Evolutionary conservation across 1,140 invertebrate species (phyloP).

Genomic region (Dendrolimus kikuchii): DNA sequence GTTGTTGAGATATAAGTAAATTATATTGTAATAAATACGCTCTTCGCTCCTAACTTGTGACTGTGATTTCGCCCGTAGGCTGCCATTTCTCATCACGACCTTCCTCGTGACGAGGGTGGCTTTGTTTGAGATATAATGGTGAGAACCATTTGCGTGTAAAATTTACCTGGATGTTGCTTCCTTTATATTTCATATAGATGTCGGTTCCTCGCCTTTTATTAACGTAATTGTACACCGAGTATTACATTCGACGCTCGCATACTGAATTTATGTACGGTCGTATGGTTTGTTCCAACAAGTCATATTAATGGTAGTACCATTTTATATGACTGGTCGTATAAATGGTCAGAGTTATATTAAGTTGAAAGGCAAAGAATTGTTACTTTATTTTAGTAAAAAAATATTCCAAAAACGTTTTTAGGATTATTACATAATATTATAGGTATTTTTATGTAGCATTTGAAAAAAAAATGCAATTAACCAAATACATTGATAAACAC

Average conservation of each 20-base stretch:
- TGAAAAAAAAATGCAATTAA: neutral
- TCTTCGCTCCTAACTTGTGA: slow-evolving; percentile 1
- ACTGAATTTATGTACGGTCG: too few species aligned
- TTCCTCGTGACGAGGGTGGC: slow-evolving; percentile 39
- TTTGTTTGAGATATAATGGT: slow-evolving; percentile 42
- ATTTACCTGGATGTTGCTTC: slow-evolving; percentile 21
- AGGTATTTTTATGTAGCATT: neutral
- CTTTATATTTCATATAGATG: slow-evolving; percentile 4
- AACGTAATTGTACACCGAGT: neutral
- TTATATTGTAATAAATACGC: neutral
- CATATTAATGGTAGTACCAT: neutral
- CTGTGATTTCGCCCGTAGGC: slow-evolving; percentile 1
- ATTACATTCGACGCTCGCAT: too few species aligned
- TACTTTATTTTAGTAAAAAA: too few species aligned
- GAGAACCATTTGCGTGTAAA: slow-evolving; percentile 37
- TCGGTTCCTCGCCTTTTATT: slow-evolving; percentile 1
- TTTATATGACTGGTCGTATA: neutral
- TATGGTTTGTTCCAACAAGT: too few species aligned
- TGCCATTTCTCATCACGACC: slow-evolving; percentile 35
- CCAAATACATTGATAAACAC: neutral
- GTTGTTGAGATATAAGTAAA: too few species aligned
- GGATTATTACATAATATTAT: neutral
- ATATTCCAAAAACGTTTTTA: too few species aligned
- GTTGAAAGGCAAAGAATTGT: too few species aligned
- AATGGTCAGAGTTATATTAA: neutral